These are phyloP conservation scores for Abrostola tripartita DNA, from an alignment of 2,888 invertebrate genomes.

Conservation along the genomic window DNA sequence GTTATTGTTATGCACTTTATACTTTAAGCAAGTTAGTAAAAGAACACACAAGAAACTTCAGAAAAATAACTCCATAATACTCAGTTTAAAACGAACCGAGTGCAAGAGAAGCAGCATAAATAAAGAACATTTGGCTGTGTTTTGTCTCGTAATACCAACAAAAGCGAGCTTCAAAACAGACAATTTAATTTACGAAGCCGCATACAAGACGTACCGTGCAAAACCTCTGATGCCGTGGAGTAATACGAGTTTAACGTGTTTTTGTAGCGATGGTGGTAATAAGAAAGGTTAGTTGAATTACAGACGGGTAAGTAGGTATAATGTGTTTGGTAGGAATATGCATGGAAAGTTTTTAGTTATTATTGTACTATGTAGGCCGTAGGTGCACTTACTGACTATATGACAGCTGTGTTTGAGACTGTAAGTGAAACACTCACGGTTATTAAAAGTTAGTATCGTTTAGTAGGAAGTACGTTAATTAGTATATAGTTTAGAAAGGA, in stretches of 20 bases:
- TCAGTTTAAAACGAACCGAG: slow-evolving; percentile 4
- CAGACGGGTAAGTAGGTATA: too few relatives aligned
- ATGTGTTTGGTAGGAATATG: too few relatives aligned
- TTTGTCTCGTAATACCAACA: slow-evolving; percentile 13
- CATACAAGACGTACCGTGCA: not conserved
- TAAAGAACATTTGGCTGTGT: slow-evolving; percentile 9
- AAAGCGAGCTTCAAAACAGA: slow-evolving; percentile 9
- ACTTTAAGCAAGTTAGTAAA: not conserved
- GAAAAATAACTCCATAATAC: not conserved
- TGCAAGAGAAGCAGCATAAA: slow-evolving; percentile 7
- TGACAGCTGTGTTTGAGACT: too few relatives aligned
- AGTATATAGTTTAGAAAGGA: too few relatives aligned
- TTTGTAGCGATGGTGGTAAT: not conserved
- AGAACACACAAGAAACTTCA: not conserved
- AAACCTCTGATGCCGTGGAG: not conserved
- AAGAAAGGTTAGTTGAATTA: too few relatives aligned
- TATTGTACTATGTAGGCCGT: too few relatives aligned
- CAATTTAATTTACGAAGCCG: slow-evolving; percentile 17
- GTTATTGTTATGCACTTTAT: too few relatives aligned
- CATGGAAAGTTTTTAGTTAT: too few relatives aligned
- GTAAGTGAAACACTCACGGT: too few relatives aligned
- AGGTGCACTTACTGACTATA: too few relatives aligned
- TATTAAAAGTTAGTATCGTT: too few relatives aligned
- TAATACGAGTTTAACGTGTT: slow-evolving; percentile 3
- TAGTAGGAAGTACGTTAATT: too few relatives aligned